Evolutionary conservation across 2,113 vertebrate species (phyloP).

Genomic region (Cottus gobio): DNA sequence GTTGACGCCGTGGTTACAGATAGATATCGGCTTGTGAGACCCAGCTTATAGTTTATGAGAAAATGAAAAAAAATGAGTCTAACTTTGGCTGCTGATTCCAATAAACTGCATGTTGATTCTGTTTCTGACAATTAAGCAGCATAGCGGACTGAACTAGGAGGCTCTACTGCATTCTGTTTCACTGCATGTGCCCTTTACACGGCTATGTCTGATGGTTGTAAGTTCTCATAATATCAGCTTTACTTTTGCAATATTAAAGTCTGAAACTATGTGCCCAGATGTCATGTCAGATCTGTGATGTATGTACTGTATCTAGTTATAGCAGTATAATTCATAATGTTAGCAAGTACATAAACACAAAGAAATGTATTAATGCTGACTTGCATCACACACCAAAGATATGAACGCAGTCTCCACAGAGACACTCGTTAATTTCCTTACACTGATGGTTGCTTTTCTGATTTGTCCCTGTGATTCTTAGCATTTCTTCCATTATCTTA

Average conservation of each 20-base stretch:
- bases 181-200: neutral
- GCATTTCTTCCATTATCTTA: slow-evolving; percentile 33
- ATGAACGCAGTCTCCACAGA: slow-evolving; percentile 33
- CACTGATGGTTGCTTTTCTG: slow-evolving; percentile 20
- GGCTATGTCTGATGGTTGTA: neutral
- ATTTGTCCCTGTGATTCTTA: slow-evolving; percentile 44
- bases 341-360: too few relatives aligned
- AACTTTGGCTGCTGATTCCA: slow-evolving; percentile 44
- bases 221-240: neutral
- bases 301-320: neutral
- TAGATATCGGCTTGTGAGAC: slow-evolving; percentile 43
- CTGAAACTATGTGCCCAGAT: neutral
- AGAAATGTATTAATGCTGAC: neutral
- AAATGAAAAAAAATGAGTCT: slow-evolving; percentile 41
- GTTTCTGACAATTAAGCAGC: neutral
- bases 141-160: neutral
- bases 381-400: neutral
- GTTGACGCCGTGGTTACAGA: slow-evolving; percentile 57
- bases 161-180: neutral
- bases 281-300: neutral
- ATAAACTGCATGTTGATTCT: slow-evolving; percentile 29
- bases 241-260: neutral
- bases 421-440: slow-evolving; percentile 48
- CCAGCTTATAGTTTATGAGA: slow-evolving; percentile 42
- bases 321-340: neutral